Base-by-base conservation (phyloP, 2,888 invertebrate genomes). In the Acanthosepion esculentum region DNA sequence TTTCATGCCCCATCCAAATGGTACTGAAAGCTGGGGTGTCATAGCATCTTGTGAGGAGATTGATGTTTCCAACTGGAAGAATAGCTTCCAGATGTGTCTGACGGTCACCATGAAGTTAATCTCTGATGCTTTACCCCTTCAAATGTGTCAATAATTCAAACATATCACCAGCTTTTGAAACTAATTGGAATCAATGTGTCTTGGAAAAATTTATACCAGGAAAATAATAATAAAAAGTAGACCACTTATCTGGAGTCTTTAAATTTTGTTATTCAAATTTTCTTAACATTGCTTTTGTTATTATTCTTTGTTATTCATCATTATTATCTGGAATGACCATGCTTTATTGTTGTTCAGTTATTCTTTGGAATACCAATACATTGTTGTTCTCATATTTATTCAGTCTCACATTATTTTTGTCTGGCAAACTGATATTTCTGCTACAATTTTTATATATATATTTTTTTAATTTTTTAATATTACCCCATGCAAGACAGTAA, bases 1-100 rank as follows among this genome's bases (percentile, higher is more conserved):
- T 53, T 53, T 93, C 10, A 93, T 93, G 93, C 53, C 93, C 29
- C 26, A 93, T 93, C 50, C 48, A 93, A 93, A 93, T 48, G 53
- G 53, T 23, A 93, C 48, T 20, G 50, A 93, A 53, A 93, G 33
- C n/a, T 93, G 93, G 93, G 48, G 93, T 18, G 93, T 93, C 1
- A 29, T 93, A 53, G 53, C 50, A n/a, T 48, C 93, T 93, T 48
- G 48, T 93, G 93, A 53, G 48, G 18, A 93, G 29, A 48, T 93
- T n/a, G 93, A 93, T 53, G 48, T 48, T 53, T 29, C 93, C 18
- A 29, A 50, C 1, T 93, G 48, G 29, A 53, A 53, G 20, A 48
- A 93, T 26, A 53, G 10, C 18, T 93, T 93, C 18, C n/a, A 48
- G 33, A 93, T 93, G 48, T 48, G 93, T 7, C n/a, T 93, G 41